These are phyloP conservation scores for Peromyscus attwateri DNA, from an alignment of 2,797 vertebrate genomes.

Conservation along the genomic window DNA sequence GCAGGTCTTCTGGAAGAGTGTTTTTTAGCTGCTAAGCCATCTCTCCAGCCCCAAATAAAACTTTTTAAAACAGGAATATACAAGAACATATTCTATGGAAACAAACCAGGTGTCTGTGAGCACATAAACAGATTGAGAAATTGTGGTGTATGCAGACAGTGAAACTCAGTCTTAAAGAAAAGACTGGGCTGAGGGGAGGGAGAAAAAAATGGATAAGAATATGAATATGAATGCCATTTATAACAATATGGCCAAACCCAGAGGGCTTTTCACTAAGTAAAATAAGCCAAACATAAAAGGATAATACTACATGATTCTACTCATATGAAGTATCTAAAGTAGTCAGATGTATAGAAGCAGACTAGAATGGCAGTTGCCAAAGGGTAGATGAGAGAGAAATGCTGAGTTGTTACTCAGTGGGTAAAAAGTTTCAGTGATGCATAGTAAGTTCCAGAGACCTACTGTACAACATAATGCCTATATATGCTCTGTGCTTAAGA, in stretches of 20 bases:
- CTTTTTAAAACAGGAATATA: background rate
- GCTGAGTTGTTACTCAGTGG: background rate
- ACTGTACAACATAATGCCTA: background rate
- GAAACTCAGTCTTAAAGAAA: background rate
- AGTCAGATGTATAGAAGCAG: conserved; percentile 1
- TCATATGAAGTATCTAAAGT: conserved; percentile 48
- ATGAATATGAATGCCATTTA: background rate
- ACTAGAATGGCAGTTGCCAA: background rate
- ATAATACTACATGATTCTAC: background rate
- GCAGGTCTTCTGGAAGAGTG: background rate
- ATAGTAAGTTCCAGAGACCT: background rate
- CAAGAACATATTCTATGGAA: background rate
- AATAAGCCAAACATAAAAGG: background rate
- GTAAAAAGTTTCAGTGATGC: background rate
- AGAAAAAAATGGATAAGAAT: background rate
- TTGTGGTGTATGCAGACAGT: background rate
- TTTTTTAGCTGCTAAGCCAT: background rate
- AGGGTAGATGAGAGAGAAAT: background rate
- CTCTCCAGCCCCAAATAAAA: background rate
- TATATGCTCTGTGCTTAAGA: background rate
- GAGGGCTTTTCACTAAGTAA: background rate
- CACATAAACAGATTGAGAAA: background rate
- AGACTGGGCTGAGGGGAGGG: background rate
- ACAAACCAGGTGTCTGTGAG: background rate
- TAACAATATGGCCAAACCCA: background rate